Base-by-base conservation (phyloP, 2,797 vertebrate genomes). In the Diplodus sargus region DNA sequence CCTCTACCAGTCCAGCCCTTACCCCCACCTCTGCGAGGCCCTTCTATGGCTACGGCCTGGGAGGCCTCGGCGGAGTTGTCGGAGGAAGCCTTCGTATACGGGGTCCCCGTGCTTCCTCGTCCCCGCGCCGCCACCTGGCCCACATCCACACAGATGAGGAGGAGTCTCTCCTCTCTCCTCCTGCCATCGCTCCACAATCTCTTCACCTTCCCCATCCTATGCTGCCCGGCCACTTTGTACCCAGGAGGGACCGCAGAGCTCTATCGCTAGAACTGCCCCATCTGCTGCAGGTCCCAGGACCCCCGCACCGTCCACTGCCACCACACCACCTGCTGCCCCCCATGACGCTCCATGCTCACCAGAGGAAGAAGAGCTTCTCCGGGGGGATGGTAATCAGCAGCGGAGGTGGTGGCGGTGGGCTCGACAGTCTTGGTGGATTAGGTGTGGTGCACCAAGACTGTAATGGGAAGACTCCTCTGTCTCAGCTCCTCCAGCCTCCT, bases 231-330 rank as follows among this genome's bases (percentile, higher is more conserved):
- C 93, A 83, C 70, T 94, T 94, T 16, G 90, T 85, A 18, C 92
- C 93, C 1, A 83, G 91, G 88, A 94, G 95, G 81, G 97, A 98
- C 88, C 96, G 97, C 5, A 95, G 98, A 49, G 98, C 98, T 0
- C 95, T 99, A 4, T 99, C 98, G 0, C 88, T 99, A 12, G 98
- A 99, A 92, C 88, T 97, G 88, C 85, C 96, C 30, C 80, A 99
- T 80, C 90, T 97, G 67, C 89, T 96, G 34, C 94, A 94, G 84
- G 91, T 94, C 18, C 94, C 95, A 0, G 90, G 88, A 58, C 80
- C 74, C 1, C 93, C 94, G 28, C 85, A 94, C 17, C 76, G 71
- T 54, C 72, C 67, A 3, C 72, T 17, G 20, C 49, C 87, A 28
- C 0, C 16, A n/a, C 82, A 94, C 90, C 71, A 86, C 73, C 78